phyloP scores from a whole-genome alignment of 1,140 invertebrate genomes.

The Rhopalosiphum padi region DNA sequence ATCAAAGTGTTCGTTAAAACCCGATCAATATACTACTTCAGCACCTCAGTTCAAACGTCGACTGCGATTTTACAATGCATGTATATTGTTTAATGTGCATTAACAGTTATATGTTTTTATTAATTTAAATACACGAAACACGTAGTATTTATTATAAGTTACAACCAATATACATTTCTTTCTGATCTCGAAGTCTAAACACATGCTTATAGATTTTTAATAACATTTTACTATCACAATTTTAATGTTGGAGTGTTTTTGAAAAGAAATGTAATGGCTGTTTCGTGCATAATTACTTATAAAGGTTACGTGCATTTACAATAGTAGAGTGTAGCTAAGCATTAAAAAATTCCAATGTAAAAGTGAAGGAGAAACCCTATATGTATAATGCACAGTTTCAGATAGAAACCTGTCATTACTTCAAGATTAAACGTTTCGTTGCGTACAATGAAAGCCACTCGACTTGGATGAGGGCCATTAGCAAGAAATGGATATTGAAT shows the following conservation, averaged over 20 bases:
- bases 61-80: not conserved
- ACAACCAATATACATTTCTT: not conserved
- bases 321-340: conserved; percentile 17
- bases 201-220: not conserved
- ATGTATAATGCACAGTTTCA: conserved; percentile 36
- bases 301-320: conserved; percentile 6
- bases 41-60: not conserved
- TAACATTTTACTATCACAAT: not conserved
- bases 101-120: not conserved
- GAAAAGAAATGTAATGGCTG: conserved; percentile 17
- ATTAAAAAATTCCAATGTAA: conserved; percentile 50
- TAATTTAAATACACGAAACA: not conserved
- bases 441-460: conserved; percentile 43
- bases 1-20: conserved; percentile 6
- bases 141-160: not conserved
- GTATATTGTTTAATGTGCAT: not conserved
- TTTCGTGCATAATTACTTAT: conserved; percentile 36
- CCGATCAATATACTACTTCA: conserved; percentile 3
- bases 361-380: conserved; percentile 34
- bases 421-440: conserved; percentile 52
- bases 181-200: not conserved
- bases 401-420: conserved; percentile 29
- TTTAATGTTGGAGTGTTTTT: conserved; percentile 13
- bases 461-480: conserved; percentile 46
- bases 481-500: conserved; percentile 52